Evolutionary conservation across 2,888 invertebrate species (phyloP).

Genomic region (Sacculina carcini): DNA sequence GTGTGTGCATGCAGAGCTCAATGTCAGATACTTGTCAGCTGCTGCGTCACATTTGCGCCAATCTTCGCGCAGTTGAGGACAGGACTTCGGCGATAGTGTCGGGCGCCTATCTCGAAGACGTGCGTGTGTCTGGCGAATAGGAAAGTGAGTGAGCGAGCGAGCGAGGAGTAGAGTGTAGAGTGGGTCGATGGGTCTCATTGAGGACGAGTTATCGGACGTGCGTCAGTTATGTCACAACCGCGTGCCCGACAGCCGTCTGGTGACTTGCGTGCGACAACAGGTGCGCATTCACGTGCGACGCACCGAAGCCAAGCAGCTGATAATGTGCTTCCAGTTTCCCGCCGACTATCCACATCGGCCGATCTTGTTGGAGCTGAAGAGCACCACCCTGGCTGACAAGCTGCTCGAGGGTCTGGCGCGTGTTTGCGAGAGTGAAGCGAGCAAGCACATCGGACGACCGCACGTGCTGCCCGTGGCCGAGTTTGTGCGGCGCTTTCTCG

Average conservation of each 20-base stretch:
- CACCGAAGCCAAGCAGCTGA: slow-evolving; percentile 32
- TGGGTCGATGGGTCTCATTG: slow-evolving; percentile 31
- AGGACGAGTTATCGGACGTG: slow-evolving; percentile 36
- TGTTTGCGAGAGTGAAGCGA: slow-evolving; percentile 32
- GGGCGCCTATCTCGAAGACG: background rate
- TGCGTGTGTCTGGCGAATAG: background rate
- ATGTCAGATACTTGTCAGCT: background rate
- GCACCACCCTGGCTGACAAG: slow-evolving; percentile 35
- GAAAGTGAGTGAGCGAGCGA: background rate
- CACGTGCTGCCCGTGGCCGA: slow-evolving; percentile 30
- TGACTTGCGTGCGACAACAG: slow-evolving; percentile 35
- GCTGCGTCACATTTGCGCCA: background rate
- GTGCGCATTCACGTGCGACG: slow-evolving; percentile 36
- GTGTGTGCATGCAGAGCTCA: background rate
- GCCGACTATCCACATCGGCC: slow-evolving; percentile 29
- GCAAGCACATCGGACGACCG: slow-evolving; percentile 28
- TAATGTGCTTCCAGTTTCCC: slow-evolving; percentile 38
- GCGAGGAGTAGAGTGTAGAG: background rate
- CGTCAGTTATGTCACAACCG: slow-evolving; percentile 33
- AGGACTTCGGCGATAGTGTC: background rate
- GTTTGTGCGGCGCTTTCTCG: slow-evolving; percentile 34
- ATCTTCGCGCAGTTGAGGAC: background rate
- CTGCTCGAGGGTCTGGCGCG: slow-evolving; percentile 31
- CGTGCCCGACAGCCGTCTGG: slow-evolving; percentile 32
- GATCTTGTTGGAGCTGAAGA: slow-evolving; percentile 37